A percentile compares a stretch with the other conserved stretches of the same genome.
These are phyloP conservation scores for Myzus persicae DNA, from an alignment of 1,140 invertebrate genomes.

Conservation along the genomic window DNA sequence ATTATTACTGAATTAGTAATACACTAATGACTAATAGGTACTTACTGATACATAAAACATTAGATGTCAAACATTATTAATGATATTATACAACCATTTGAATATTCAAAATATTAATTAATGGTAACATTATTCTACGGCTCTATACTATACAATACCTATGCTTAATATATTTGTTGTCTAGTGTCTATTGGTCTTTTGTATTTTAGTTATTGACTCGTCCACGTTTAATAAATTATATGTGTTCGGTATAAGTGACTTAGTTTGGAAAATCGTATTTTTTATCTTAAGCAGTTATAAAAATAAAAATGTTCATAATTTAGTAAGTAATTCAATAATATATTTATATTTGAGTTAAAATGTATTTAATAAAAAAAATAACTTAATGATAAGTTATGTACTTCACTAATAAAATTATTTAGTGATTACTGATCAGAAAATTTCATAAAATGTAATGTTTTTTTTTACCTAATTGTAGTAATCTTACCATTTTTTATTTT, in stretches of 20 bases:
- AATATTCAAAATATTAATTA: slow-evolving; percentile 42
- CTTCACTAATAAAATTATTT: not conserved
- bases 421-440: not conserved
- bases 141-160: not conserved
- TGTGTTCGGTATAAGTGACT: not conserved
- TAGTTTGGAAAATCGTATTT: not conserved
- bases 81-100: not conserved
- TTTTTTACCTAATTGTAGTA: too few relatives aligned
- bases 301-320: not conserved
- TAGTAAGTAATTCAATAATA: slow-evolving; percentile 7
- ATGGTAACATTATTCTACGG: not conserved
- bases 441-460: not conserved
- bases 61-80: slow-evolving; percentile 44
- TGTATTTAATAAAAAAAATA: not conserved
- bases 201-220: not conserved
- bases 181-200: not conserved
- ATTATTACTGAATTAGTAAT: not conserved
- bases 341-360: not conserved
- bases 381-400: not conserved
- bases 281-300: not conserved
- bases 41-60: not conserved
- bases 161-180: not conserved
- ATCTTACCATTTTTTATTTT: too few relatives aligned
- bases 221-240: too few relatives aligned
- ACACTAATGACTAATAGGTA: not conserved